Evolutionary conservation across 2,888 invertebrate genomes (phyloP), one percentile per base, ranked within the genome.

Genomic region (Lathronympha strigana): DNA sequence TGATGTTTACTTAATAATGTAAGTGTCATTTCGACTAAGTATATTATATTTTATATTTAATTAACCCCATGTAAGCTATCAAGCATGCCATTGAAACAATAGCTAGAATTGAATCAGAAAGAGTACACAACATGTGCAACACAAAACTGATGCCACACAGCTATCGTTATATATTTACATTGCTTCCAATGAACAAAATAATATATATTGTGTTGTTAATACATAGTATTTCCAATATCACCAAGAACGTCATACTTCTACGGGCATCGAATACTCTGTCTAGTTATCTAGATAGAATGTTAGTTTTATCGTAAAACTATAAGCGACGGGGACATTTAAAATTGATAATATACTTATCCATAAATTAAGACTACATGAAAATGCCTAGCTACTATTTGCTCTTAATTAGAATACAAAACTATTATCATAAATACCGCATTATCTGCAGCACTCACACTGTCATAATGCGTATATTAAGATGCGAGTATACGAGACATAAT

Each of bases 401-500:
- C 69, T 71, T 74, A 72, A 50, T 75, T 78, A 73, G 58, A 66
- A 77, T 80, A 79, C 71, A 80, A 79, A 79, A 76, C 73, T 73
- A 76, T 74, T 64, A 67, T 60, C 63, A 67, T 38, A 58, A 66
- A 68, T 54, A 69, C 47, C 31, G 49, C 67, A 55, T 61, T 57
- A 61, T 63, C 54, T 21, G 61, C 47, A 60, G 69, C 64, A 69
- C 50, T 67, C 45, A 63, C 43, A 53, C 50, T 69, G 49, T 62
- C 54, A 38, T 69, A 77, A 70, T 74, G 47, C 70, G 73, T 68
- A 69, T 76, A 73, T 73, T 76, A 80, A 81, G 78, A 84, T 82
- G 83, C 82, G 83, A 88, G 84, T 86, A 86, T 79, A 83, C 72
- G 74, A 82, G 78, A 84, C 74, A 75, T 77, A 75, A 81, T 78